A percentile compares a stretch with the other conserved stretches of the same genome.
These are phyloP conservation scores for Coracias cyanogaster DNA, from an alignment of 2,797 vertebrate genomes.

Conservation along the genomic window DNA sequence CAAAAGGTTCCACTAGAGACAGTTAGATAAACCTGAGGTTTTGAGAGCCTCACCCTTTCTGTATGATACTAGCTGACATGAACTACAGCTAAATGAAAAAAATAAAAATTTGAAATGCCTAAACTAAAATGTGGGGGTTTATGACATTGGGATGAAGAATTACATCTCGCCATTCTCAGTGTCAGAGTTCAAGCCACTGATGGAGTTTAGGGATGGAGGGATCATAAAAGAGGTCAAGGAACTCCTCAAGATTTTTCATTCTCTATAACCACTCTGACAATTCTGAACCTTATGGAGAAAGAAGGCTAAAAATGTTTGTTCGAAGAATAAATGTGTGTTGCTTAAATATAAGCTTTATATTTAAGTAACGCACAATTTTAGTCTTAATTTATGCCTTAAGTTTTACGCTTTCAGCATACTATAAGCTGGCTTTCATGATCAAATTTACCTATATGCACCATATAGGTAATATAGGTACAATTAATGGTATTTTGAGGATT, in stretches of 20 bases:
- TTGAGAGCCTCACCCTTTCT: background rate
- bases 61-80: background rate
- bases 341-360: background rate
- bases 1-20: background rate
- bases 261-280: slow-evolving; percentile 24
- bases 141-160: slow-evolving; percentile 52
- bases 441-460: background rate
- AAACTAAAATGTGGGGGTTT: background rate
- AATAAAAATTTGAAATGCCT: background rate
- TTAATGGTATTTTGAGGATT: background rate
- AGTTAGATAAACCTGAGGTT: background rate
- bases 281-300: background rate
- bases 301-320: background rate
- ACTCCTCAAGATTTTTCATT: slow-evolving; percentile 44
- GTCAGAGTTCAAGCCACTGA: slow-evolving; percentile 57
- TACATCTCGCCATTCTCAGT: background rate
- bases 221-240: slow-evolving; percentile 53
- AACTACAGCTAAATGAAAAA: slow-evolving; percentile 4
- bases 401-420: background rate
- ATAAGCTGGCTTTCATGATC: background rate
- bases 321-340: background rate
- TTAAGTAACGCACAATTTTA: background rate
- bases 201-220: slow-evolving; percentile 49
- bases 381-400: background rate
- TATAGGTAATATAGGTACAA: background rate